A percentile compares a stretch with the other conserved stretches of the same genome.
Evolutionary conservation across 1,140 invertebrate species (phyloP).

Genomic region (Aporrectodea caliginosa): DNA sequence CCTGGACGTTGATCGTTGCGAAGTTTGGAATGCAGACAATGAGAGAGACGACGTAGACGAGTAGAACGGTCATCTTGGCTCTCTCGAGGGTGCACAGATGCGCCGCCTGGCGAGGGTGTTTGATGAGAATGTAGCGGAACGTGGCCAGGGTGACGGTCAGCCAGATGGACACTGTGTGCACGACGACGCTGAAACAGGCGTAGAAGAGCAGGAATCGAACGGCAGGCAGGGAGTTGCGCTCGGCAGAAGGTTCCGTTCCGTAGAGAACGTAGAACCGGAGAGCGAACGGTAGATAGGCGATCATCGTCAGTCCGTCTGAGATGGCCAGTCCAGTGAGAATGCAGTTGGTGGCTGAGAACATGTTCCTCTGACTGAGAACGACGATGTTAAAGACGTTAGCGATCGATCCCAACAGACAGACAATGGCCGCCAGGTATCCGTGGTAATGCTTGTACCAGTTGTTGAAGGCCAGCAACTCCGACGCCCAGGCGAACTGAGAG

Average conservation of each 20-base stretch:
- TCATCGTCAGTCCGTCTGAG: conserved; percentile 80
- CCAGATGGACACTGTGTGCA: conserved; percentile 91
- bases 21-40: conserved; percentile 76
- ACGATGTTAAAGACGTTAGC: conserved; percentile 86
- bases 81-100: conserved; percentile 66
- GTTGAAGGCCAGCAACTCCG: conserved; percentile 3
- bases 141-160: conserved; percentile 85
- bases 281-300: conserved; percentile 50
- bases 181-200: conserved; percentile 69
- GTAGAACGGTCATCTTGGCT: conserved; percentile 69
- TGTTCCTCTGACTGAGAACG: conserved; percentile 79
- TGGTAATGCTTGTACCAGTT: conserved; percentile 60
- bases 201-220: conserved; percentile 49
- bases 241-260: conserved; percentile 32
- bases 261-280: conserved; percentile 50
- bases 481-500: neutral
- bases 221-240: conserved; percentile 38
- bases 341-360: conserved; percentile 77
- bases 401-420: conserved; percentile 82
- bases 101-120: neutral
- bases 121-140: conserved; percentile 65
- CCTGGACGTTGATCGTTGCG: conserved; percentile 64
- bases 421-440: conserved; percentile 66
- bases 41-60: conserved; percentile 69
- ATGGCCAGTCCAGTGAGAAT: conserved; percentile 79